Conservation (phyloP, 92 coral and sea anemone species). For the Porites lobata region DNA sequence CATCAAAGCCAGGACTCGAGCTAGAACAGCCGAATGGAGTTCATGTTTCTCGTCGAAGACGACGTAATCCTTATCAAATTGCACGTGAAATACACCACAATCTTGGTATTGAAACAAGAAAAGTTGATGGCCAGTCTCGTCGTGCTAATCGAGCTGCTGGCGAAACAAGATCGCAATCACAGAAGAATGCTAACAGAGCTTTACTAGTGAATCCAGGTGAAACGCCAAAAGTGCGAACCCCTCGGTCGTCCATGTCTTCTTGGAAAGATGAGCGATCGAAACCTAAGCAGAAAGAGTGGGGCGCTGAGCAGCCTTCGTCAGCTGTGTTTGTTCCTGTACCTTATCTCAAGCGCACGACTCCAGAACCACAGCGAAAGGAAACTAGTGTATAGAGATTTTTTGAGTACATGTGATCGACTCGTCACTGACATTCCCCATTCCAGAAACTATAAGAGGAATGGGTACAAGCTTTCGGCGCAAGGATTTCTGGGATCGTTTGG, state of each 20-base stretch:
- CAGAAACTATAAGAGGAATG: no score
- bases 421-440: no score
- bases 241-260: conserved; percentile 72
- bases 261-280: conserved; percentile 86
- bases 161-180: conserved; percentile 34
- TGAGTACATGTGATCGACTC: background rate
- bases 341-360: conserved; percentile 65
- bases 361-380: conserved; percentile 71
- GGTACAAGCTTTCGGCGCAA: no score
- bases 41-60: conserved; percentile 36
- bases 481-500: no score
- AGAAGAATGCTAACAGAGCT: background rate
- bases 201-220: conserved; percentile 19
- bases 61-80: conserved; percentile 58
- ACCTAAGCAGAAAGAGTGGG: conserved; percentile 89
- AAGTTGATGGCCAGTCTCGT: conserved; percentile 15
- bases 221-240: conserved; percentile 51
- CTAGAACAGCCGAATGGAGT: conserved; percentile 35
- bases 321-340: conserved; percentile 94
- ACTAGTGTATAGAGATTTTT: conserved; percentile 71
- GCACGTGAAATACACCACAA: conserved; percentile 48
- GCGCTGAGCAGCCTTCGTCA: conserved; percentile 57
- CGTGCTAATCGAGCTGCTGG: conserved; percentile 17
- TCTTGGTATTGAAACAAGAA: conserved; percentile 47
- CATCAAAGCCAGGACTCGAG: background rate